phyloP scores from a whole-genome alignment of 2,797 vertebrate species.

The Pitangus sulphuratus region DNA sequence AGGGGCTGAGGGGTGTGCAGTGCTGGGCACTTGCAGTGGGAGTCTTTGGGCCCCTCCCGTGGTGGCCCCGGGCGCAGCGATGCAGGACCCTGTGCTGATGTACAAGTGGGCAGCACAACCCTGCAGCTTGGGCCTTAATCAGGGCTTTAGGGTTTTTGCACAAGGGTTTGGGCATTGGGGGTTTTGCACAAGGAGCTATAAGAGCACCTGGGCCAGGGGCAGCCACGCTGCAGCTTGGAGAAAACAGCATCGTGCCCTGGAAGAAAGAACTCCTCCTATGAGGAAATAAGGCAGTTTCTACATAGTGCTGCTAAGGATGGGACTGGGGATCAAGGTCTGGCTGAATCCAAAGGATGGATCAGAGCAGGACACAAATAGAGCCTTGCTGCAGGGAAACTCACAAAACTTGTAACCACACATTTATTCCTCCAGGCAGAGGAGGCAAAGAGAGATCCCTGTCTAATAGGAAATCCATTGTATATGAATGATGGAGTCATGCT shows the following conservation, averaged over 20 bases:
- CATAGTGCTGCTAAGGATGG: rapidly evolving
- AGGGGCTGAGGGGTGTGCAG: not conserved
- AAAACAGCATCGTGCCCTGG: rapidly evolving
- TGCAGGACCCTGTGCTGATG: not conserved
- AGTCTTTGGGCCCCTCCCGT: rapidly evolving
- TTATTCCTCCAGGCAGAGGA: not conserved
- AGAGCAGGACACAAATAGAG: not conserved
- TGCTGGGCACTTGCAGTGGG: not conserved
- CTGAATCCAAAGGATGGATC: not conserved
- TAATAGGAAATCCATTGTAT: not conserved
- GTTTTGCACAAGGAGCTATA: not conserved
- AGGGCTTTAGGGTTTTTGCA: not conserved
- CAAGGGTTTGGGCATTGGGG: not conserved
- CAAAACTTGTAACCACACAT: not conserved
- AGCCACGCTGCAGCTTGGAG: rapidly evolving
- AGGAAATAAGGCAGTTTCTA: not conserved
- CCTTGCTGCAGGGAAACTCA: not conserved
- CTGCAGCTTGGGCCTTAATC: rapidly evolving
- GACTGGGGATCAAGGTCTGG: rapidly evolving
- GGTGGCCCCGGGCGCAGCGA: rapidly evolving
- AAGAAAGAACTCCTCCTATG: not conserved
- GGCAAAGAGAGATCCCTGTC: not conserved
- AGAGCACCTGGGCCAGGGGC: rapidly evolving
- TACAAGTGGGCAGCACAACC: rapidly evolving
- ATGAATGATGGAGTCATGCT: rapidly evolving